Base-by-base conservation (phyloP, 2,888 invertebrate genomes). In the Caenorhabditis plicata region DNA sequence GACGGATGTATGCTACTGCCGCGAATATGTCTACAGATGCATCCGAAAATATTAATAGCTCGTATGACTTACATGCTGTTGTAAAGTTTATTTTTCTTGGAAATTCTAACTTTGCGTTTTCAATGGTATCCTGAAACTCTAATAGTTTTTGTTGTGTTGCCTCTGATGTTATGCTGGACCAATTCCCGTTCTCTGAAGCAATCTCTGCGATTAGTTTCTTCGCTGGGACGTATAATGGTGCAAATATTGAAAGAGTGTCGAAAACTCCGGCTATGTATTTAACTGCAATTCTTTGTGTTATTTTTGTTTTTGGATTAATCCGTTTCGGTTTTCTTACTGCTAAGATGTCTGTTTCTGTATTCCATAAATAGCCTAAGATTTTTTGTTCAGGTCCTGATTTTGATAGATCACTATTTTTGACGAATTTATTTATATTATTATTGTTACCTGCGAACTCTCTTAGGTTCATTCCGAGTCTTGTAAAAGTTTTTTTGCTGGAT, bases 21-120 rank as follows among this genome's bases (percentile, higher is more conserved):
- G 33, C 49, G 25, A 33, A 49, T 2, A 49, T 35, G 4, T 40
- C 25, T 41, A 41, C 41, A 3, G 49, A 49, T 8, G 49, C 49
- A 27, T 49, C 49, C 8, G 41, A 40, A 22, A 49, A 42, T 17
- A 49, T 23, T n/a, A 17, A 20, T 23, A 48, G 17, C 17, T 20
- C 23, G 17, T 23, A 32, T 29, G 8, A 2, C 15, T 17, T 20
- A 3, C 39, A 38, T 23, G 27, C 38, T n/a, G 19, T 19, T 15
- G 29, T 23, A 20, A 9, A 7, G 20, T 20, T 29, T 39, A 23
- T n/a, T n/a, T 5, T 38, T 46, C 38, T 38, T 13, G 7, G n/a
- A 4, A 35, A 33, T 7, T 22, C 25, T 3, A 40, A 13, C 15
- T 23, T 25, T 13, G 31, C n/a, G 11, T 40, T 40, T 13, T 19